Evolutionary conservation across 2,113 vertebrate species (phyloP).

Genomic region (Bufo gargarizans): DNA sequence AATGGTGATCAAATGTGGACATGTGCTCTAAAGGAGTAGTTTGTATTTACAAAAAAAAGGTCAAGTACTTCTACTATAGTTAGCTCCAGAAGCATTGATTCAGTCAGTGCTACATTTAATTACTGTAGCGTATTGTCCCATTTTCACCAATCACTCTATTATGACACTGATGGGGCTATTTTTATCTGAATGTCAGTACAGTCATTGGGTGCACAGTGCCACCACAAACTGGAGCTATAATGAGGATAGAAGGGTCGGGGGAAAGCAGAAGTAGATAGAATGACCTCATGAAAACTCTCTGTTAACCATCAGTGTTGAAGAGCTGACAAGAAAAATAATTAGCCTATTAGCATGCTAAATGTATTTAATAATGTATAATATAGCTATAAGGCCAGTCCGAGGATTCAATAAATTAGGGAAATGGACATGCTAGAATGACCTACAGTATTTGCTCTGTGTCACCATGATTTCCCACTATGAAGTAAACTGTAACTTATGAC

Average conservation of each 20-base stretch:
- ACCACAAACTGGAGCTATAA: background rate
- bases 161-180: background rate
- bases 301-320: constrained; percentile 30
- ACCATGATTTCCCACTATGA: background rate
- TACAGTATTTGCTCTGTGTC: background rate
- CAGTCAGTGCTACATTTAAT: background rate
- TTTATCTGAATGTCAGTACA: background rate
- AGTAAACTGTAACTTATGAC: background rate
- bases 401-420: constrained; percentile 31
- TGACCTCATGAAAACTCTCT: background rate
- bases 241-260: background rate
- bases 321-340: constrained; percentile 25
- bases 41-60: no score
- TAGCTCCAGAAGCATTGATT: background rate
- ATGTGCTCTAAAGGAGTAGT: no score
- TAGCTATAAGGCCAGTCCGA: background rate
- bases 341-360: constrained; percentile 29
- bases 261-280: background rate
- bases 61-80: background rate
- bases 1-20: no score
- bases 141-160: background rate
- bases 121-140: background rate
- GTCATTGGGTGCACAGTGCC: background rate
- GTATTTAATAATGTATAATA: constrained; percentile 44
- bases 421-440: background rate